phyloP scores from a whole-genome alignment of 2,797 vertebrate genomes.

The Podarcis lilfordi region DNA sequence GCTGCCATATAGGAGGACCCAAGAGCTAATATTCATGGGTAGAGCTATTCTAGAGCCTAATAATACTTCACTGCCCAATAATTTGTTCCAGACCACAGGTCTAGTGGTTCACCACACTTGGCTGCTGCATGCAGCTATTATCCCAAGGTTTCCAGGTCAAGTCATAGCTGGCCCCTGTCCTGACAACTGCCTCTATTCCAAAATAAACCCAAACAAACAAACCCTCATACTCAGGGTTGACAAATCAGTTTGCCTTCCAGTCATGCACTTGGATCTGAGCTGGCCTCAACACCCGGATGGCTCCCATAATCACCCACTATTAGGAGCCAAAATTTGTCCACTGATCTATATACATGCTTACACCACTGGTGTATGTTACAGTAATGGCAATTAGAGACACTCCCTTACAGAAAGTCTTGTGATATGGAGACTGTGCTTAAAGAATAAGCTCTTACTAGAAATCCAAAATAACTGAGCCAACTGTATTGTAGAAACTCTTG shows the following conservation, averaged over 20 bases:
- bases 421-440: background rate
- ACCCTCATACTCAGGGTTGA: background rate
- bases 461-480: background rate
- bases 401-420: no score
- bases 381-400: background rate
- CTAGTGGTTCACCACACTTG: background rate
- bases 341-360: background rate
- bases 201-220: no score
- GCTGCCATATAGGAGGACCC: background rate
- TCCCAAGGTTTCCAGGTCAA: background rate
- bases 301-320: background rate
- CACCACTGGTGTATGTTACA: background rate
- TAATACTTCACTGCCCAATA: background rate
- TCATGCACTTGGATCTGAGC: background rate
- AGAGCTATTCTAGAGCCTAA: background rate
- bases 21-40: background rate
- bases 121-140: background rate
- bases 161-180: background rate
- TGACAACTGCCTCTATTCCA: background rate
- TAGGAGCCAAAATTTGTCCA: background rate
- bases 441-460: background rate
- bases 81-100: background rate
- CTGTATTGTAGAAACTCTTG: background rate
- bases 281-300: background rate
- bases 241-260: background rate